These are phyloP conservation scores for Callipepla squamata DNA, from an alignment of 2,113 vertebrate species.

Conservation along the genomic window DNA sequence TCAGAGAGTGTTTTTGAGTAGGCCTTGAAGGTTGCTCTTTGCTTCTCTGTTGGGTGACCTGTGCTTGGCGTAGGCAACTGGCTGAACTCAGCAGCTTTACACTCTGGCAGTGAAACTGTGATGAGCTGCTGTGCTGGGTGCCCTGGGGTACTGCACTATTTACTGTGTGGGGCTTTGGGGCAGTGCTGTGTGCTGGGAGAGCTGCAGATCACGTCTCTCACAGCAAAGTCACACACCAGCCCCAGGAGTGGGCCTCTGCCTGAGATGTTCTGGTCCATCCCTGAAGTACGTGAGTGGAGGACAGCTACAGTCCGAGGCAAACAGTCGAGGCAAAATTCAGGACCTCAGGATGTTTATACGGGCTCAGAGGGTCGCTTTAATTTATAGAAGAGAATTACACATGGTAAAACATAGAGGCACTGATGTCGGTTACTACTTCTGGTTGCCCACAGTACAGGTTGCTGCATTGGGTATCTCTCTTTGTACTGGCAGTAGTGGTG, in stretches of 20 bases:
- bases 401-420: background rate
- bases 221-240: background rate
- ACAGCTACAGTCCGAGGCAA: background rate
- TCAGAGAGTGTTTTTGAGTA: background rate
- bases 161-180: fast-evolving
- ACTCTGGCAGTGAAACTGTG: background rate
- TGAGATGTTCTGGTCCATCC: background rate
- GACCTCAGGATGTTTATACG: background rate
- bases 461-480: background rate
- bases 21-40: background rate
- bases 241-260: background rate
- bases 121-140: fast-evolving
- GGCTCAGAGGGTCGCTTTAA: background rate
- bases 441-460: background rate
- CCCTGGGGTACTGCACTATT: background rate
- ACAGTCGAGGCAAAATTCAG: background rate
- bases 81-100: background rate
- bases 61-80: background rate
- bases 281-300: background rate
- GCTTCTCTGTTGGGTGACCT: background rate
- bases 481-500: background rate
- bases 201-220: background rate
- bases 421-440: no score
- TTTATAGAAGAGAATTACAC: background rate
- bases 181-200: background rate